These are phyloP conservation scores for Tetramorium alpestre DNA, from an alignment of 1,140 invertebrate genomes.

Conservation along the genomic window DNA sequence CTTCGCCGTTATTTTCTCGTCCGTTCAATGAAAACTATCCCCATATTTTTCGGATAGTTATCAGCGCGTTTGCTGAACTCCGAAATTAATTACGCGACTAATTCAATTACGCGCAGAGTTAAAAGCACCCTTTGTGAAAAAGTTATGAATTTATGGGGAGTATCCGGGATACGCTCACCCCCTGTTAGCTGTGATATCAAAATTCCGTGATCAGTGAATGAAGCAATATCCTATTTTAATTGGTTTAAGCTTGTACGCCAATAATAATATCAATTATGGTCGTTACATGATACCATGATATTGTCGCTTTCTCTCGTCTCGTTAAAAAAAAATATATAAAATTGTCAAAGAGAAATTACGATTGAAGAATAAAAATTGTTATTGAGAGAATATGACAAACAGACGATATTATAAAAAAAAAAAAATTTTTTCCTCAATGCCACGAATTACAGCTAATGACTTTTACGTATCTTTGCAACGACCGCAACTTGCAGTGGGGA, in stretches of 20 bases:
- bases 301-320: neutral
- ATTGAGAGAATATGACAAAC: neutral
- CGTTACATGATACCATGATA: neutral
- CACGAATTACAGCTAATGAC: neutral
- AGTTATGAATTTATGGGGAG: constrained; percentile 58
- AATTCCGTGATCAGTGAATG: constrained; percentile 44
- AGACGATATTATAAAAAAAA: neutral
- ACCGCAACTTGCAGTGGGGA: neutral
- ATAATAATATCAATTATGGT: constrained; percentile 18
- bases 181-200: constrained; percentile 22
- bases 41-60: constrained; percentile 60
- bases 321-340: neutral
- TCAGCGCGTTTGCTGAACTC: constrained; percentile 51
- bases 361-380: neutral
- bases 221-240: constrained; percentile 29
- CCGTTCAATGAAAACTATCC: constrained; percentile 44
- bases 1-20: constrained; percentile 32
- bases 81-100: constrained; percentile 59
- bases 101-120: constrained; percentile 51
- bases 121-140: constrained; percentile 61
- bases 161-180: neutral
- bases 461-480: neutral
- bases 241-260: constrained; percentile 5
- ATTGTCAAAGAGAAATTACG: neutral
- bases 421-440: neutral